Percentiles rank a stretch among this genome's conserved stretches.
phyloP scores from a whole-genome alignment of 2,888 invertebrate species.

The Ceratothoa steindachneri region DNA sequence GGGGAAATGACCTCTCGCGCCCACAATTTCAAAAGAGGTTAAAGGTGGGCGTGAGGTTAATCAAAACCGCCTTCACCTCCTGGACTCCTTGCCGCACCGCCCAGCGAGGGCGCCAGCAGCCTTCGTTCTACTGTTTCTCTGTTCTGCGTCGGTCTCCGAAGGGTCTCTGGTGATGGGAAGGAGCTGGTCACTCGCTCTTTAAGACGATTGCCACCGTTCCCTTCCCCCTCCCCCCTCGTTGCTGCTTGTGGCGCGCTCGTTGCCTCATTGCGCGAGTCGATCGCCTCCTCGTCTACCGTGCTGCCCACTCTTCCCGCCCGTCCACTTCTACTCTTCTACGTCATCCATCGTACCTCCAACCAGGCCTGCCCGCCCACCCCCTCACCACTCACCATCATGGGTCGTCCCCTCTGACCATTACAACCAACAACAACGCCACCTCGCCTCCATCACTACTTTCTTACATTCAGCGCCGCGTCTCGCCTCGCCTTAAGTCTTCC shows the following conservation, averaged over 20 bases:
- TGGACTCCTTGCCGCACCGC: background rate
- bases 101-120: background rate
- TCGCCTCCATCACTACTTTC: constrained; percentile 39
- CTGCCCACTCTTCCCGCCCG: constrained; percentile 44
- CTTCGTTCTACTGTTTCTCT: background rate
- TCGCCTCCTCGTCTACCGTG: too few relatives aligned
- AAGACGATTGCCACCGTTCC: constrained; percentile 9
- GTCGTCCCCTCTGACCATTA: constrained; percentile 37
- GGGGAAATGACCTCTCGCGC: too few relatives aligned
- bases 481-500: constrained; percentile 44
- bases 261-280: constrained; percentile 28
- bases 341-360: constrained; percentile 32
- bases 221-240: constrained; percentile 40
- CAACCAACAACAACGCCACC: constrained; percentile 39
- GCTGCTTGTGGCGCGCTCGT: constrained; percentile 3
- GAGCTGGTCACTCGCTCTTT: background rate
- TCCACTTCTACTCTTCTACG: constrained; percentile 44
- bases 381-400: constrained; percentile 44
- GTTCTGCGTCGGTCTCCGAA: constrained; percentile 12
- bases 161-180: constrained; percentile 1
- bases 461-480: constrained; percentile 46
- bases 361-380: constrained; percentile 41
- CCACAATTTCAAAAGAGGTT: background rate
- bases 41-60: background rate
- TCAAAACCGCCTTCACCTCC: background rate